Conservation (phyloP, 1,140 invertebrate genomes). For the Drosophila arawakana region DNA sequence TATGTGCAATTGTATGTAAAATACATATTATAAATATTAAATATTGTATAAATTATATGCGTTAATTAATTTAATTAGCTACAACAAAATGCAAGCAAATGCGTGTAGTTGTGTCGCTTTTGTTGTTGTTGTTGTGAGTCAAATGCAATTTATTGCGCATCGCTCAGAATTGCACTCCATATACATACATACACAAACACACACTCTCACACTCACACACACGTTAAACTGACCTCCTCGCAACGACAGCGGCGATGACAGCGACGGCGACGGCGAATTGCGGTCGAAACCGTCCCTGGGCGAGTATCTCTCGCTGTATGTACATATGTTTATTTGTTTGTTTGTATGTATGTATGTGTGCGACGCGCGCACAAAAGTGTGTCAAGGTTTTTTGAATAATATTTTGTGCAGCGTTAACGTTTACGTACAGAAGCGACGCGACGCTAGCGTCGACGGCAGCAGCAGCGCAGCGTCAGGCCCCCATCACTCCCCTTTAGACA, state of each 20-base stretch:
- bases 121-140: constrained; percentile 25
- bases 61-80: constrained; percentile 65
- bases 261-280: constrained; percentile 67
- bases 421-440: constrained; percentile 59
- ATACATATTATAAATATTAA: constrained; percentile 42
- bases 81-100: constrained; percentile 23
- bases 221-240: constrained; percentile 77
- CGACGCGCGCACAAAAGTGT: constrained; percentile 82
- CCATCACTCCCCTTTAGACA: constrained; percentile 12
- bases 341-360: constrained; percentile 56
- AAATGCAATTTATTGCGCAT: constrained; percentile 78
- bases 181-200: constrained; percentile 42
- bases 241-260: constrained; percentile 19
- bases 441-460: constrained; percentile 49
- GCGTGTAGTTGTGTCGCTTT: constrained; percentile 1
- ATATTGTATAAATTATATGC: constrained; percentile 53
- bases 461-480: constrained; percentile 36
- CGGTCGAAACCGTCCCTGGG: constrained; percentile 84
- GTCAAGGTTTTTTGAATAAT: constrained; percentile 84
- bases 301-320: constrained; percentile 68
- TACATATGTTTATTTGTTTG: constrained; percentile 23
- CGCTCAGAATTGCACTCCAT: constrained; percentile 69
- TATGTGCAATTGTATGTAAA: constrained; percentile 9
- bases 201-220: constrained; percentile 36
- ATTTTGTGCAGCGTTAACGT: constrained; percentile 82